phyloP scores from a whole-genome alignment of 2,888 invertebrate genomes.

The Andrena dorsata region DNA sequence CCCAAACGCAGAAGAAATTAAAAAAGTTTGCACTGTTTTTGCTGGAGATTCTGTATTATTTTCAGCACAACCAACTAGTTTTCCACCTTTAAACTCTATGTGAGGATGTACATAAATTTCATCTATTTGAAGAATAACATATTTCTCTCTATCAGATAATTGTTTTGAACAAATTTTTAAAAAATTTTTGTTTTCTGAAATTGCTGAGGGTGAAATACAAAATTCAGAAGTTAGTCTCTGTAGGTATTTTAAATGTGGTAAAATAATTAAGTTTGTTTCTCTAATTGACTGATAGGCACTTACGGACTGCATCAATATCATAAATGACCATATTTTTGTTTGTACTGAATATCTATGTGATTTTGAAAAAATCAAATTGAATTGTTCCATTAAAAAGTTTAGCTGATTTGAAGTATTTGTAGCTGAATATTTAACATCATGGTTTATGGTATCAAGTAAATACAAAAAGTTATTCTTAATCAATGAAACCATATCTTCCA shows the following conservation, averaged over 20 bases:
- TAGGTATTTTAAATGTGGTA: constrained; percentile 5
- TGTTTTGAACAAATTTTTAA: constrained; percentile 1
- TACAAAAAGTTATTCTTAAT: no score
- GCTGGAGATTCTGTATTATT: no score
- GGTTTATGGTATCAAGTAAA: no score
- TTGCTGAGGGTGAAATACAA: constrained; percentile 10
- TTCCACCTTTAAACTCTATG: background rate
- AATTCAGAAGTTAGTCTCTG: background rate
- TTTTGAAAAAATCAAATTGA: background rate
- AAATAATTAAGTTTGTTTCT: constrained; percentile 10
- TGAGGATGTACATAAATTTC: constrained; percentile 15
- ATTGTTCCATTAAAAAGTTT: background rate
- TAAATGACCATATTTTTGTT: constrained; percentile 8
- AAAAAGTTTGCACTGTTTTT: no score
- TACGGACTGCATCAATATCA: constrained; percentile 7
- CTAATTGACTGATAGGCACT: constrained; percentile 4
- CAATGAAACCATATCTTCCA: no score
- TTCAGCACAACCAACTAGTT: no score
- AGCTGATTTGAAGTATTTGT: constrained; percentile 1
- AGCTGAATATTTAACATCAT: no score
- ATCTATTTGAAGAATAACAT: constrained; percentile 14
- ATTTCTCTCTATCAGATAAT: constrained; percentile 4
- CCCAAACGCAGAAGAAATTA: no score
- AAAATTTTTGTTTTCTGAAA: background rate
- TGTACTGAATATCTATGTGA: background rate